Evolutionary conservation across 2,888 invertebrate species (phyloP), one percentile per base, ranked within the genome.

Genomic region (Bursaphelenchus okinawaensis): DNA sequence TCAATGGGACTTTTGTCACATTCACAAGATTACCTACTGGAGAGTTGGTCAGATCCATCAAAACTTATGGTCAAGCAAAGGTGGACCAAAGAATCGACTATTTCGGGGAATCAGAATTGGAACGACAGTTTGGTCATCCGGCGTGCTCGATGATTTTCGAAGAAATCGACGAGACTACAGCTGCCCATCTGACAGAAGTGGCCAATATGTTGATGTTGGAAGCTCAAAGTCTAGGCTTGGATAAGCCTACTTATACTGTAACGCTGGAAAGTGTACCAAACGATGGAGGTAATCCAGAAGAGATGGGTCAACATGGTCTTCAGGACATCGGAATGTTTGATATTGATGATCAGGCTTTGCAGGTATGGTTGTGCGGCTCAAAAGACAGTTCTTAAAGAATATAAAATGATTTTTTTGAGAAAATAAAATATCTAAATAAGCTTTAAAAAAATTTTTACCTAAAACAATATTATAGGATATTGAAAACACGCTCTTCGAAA

Each of bases 121-220:
- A 40, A 40, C 12, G 40, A 40, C 40, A 40, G n/a, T 40, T 40
- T 40, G 40, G 6, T 16, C 12, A 40, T n/a, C n/a, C 40, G 12
- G 40, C 40, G 12, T 56, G 27, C 19, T 56, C 56, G 23, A 28
- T 28, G 56, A 28, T 56, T 6, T 56, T 56, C 26, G 27, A 27
- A 12, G 60, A 59, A 19, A 22, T 27, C 52, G 60, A 59, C 16
- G 60, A 59, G 19, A 50, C 60, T n/a, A 51, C 60, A 12, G 52
- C 50, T n/a, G 60, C 60, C 19, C 60, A 59, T 29, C 19, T 59
- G 55, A 19, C 31, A 54, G 54, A 54, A 27, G 27, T 59, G 16
- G 60, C 60, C 22, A 59, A 59, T 50, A 59, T 59, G 60, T 29
- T 59, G 60, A 59, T 59, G 60, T 20, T 52, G 20, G 60, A 59